phyloP scores from a whole-genome alignment of 2,888 invertebrate species.

The Fragum whitleyi region DNA sequence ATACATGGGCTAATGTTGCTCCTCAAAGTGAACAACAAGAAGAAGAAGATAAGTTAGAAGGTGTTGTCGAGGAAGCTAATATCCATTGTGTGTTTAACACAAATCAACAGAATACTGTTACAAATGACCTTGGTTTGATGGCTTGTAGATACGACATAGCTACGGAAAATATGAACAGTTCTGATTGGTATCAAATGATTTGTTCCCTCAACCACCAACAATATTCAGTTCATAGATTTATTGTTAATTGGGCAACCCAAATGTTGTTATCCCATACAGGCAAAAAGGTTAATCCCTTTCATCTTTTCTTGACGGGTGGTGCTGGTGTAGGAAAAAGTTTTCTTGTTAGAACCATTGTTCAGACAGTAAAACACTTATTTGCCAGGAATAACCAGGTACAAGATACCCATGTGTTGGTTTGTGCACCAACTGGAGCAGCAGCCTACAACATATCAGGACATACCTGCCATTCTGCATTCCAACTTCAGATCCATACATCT shows the following conservation, averaged over 20 bases:
- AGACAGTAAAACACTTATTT: conserved; percentile 49
- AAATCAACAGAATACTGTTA: neutral
- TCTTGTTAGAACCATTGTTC: conserved; percentile 58
- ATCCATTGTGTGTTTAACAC: conserved; percentile 25
- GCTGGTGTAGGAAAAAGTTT: conserved; percentile 66
- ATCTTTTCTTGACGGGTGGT: conserved; percentile 63
- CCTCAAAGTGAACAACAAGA: conserved; percentile 52
- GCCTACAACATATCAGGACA: conserved; percentile 37
- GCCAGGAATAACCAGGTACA: conserved; percentile 36
- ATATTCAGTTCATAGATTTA: conserved; percentile 53
- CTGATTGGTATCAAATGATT: conserved; percentile 43
- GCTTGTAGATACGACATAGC: conserved; percentile 37
- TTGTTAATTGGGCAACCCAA: conserved; percentile 48
- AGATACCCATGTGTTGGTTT: conserved; percentile 55
- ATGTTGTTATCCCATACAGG: conserved; percentile 54
- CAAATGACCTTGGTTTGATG: conserved; percentile 27
- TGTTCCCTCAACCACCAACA: conserved; percentile 58
- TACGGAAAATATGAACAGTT: conserved; percentile 40
- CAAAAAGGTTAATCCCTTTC: conserved; percentile 50
- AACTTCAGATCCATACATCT: conserved; percentile 24
- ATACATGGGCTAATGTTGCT: conserved; percentile 49
- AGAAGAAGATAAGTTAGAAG: conserved; percentile 41
- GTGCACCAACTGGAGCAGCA: conserved; percentile 67
- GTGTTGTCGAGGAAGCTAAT: neutral
- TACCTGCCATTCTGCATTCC: conserved; percentile 33